Conservation (phyloP, 2,113 vertebrate genomes). For the Melanocharis versteri region DNA sequence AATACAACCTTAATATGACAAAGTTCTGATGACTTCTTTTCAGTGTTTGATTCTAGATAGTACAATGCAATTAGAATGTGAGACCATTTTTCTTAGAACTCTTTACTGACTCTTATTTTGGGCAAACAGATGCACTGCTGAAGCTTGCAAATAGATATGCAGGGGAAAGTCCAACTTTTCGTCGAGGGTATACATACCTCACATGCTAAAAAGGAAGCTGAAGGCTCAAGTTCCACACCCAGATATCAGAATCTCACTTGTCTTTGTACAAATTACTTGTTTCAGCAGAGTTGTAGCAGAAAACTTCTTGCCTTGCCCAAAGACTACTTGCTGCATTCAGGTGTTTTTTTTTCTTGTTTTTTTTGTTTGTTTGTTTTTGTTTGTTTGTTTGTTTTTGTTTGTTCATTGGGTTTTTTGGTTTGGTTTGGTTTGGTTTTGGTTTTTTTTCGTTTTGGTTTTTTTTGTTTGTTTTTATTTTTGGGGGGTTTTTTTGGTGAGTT, state of each 20-base stretch:
- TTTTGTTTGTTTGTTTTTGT: too few species aligned
- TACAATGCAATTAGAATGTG: neutral
- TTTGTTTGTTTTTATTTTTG: too few species aligned
- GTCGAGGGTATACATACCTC: rapidly evolving
- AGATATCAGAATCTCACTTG: neutral
- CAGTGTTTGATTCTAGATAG: neutral
- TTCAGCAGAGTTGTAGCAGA: neutral
- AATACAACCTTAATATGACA: neutral
- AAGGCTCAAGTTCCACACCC: neutral
- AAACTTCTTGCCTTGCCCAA: neutral
- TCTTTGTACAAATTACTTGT: neutral
- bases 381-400: too few species aligned
- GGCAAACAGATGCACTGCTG: neutral
- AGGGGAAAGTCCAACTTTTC: neutral
- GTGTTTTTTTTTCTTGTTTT: neutral
- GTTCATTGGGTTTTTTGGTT: too few species aligned
- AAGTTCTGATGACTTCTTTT: neutral
- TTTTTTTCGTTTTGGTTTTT: too few species aligned
- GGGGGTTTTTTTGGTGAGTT: too few species aligned
- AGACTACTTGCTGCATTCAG: neutral
- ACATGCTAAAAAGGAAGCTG: neutral
- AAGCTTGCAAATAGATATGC: neutral
- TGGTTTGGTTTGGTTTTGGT: too few species aligned
- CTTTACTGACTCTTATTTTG: neutral
- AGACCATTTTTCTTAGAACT: neutral